Evolutionary conservation across 1,140 invertebrate genomes (phyloP).

Genomic region (Diachasma alloeum): DNA sequence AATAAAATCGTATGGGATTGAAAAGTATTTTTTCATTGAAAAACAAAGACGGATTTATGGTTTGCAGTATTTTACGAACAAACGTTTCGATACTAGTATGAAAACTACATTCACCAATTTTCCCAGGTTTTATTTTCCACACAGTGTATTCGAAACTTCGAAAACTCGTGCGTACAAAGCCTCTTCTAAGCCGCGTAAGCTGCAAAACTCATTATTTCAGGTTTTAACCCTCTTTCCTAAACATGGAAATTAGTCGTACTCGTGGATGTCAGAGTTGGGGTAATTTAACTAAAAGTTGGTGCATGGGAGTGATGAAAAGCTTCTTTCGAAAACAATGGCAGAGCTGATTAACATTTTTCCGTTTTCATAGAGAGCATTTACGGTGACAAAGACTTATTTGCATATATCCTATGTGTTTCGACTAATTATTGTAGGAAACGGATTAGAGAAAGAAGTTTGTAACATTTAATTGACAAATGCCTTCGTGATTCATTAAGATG

Average conservation of each 20-base stretch:
- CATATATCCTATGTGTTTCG: background rate
- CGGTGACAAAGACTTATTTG: background rate
- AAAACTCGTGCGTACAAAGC: background rate
- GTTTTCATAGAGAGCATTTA: background rate
- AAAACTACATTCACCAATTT: too few relatives aligned
- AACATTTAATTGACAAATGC: background rate
- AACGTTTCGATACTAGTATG: too few relatives aligned
- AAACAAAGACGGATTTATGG: background rate
- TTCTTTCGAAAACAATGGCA: background rate
- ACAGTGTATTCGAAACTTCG: background rate
- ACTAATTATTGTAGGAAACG: background rate
- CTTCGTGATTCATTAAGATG: too few relatives aligned
- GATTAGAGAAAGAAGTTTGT: background rate
- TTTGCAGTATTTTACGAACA: too few relatives aligned
- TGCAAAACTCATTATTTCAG: background rate
- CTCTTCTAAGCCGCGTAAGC: background rate
- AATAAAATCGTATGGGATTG: background rate
- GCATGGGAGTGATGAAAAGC: background rate
- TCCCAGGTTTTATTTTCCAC: background rate
- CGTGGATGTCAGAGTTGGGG: background rate
- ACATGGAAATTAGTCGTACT: background rate
- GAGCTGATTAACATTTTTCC: background rate
- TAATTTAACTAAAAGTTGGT: constrained; percentile 1
- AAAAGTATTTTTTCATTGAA: background rate
- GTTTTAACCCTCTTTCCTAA: background rate